Evolutionary conservation across 1,140 invertebrate genomes (phyloP).

Genomic region (Eriosoma lanigerum): DNA sequence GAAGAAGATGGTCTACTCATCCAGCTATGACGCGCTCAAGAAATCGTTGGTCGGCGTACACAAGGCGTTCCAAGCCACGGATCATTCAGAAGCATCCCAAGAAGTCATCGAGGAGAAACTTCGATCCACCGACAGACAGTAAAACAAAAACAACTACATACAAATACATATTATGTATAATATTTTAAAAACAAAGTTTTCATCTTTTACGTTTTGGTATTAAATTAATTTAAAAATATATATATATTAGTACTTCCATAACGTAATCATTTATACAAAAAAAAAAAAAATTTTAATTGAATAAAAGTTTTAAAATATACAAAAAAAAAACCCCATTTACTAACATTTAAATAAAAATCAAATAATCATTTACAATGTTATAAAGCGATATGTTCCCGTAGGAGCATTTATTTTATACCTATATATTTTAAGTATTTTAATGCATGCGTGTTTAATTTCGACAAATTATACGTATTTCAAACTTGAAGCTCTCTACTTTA

Average conservation of each 20-base stretch:
- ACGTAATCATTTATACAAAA: conserved; percentile 45
- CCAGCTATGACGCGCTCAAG: conserved; percentile 91
- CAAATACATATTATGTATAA: conserved; percentile 7
- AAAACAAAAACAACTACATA: conserved; percentile 57
- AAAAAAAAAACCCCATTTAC: conserved; percentile 20
- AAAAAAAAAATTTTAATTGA: neutral
- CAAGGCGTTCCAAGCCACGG: conserved; percentile 94
- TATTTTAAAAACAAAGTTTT: conserved; percentile 45
- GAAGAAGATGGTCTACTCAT: conserved; percentile 99
- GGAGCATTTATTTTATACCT: conserved; percentile 51
- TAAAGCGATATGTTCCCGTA: conserved; percentile 45
- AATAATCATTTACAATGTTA: conserved; percentile 39
- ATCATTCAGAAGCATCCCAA: conserved; percentile 85
- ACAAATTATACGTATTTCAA: conserved; percentile 50
- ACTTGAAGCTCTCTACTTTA: conserved; percentile 48
- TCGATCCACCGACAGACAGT: conserved; percentile 88
- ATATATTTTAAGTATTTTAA: conserved; percentile 52
- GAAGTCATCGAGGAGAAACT: conserved; percentile 90
- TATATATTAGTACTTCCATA: conserved; percentile 44
- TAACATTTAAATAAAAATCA: conserved; percentile 46
- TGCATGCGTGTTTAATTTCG: conserved; percentile 48
- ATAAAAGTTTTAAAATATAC: neutral
- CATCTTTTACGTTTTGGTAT: conserved; percentile 51
- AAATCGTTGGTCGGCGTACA: conserved; percentile 93
- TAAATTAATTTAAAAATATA: conserved; percentile 15